These are phyloP conservation scores for Rhopalosiphum padi DNA, from an alignment of 1,140 invertebrate genomes.

Conservation along the genomic window DNA sequence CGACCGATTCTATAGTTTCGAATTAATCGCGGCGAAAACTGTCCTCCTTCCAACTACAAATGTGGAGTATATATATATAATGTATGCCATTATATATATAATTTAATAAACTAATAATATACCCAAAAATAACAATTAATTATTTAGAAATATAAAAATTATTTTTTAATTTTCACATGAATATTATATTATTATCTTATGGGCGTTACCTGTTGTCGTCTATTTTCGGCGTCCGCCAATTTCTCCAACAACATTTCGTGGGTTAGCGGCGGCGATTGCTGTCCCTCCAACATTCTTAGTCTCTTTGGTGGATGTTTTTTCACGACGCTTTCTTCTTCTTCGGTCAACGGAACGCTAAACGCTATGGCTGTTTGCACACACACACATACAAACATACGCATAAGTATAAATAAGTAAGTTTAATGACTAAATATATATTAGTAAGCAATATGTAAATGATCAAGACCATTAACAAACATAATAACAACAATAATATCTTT, in stretches of 20 bases:
- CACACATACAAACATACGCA: not conserved
- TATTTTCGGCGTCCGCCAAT: conserved; percentile 72
- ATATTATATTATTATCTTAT: not conserved
- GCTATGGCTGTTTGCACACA: conserved; percentile 64
- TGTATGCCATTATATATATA: not conserved
- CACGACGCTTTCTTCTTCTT: conserved; percentile 65
- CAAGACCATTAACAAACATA: not conserved
- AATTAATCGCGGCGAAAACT: not conserved
- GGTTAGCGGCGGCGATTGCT: conserved; percentile 66
- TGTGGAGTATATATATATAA: too few species aligned
- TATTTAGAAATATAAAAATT: not conserved
- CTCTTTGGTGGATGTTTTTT: conserved; percentile 69
- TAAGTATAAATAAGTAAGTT: not conserved
- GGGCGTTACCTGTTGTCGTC: conserved; percentile 64
- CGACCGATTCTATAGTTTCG: not conserved
- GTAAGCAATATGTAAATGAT: not conserved
- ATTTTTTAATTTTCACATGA: not conserved
- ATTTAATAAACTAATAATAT: not conserved
- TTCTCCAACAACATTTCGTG: conserved; percentile 72
- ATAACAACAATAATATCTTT: not conserved
- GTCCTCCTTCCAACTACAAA: not conserved
- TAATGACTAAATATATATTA: not conserved
- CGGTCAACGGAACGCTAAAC: conserved; percentile 70
- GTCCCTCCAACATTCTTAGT: conserved; percentile 69
- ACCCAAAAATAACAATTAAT: not conserved